Percentiles rank a stretch among this genome's conserved stretches.
Evolutionary conservation across 2,113 vertebrate genomes (phyloP).

Genomic region (Mastomys coucha): DNA sequence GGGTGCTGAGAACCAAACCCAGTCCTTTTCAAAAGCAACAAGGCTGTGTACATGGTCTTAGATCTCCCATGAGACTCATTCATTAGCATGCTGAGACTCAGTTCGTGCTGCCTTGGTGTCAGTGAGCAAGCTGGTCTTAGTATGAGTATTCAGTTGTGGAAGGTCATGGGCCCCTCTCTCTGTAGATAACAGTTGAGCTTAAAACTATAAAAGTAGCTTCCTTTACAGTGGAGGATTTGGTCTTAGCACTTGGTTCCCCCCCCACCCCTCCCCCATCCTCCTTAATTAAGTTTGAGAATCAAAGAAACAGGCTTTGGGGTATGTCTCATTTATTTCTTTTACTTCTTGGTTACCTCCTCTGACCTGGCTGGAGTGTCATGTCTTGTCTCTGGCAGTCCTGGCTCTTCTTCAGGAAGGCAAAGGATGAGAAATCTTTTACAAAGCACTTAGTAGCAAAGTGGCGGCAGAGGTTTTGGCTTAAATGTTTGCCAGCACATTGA

Average conservation of each 20-base stretch:
- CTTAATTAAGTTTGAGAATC: neutral
- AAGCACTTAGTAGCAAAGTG: constrained; percentile 41
- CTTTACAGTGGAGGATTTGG: neutral
- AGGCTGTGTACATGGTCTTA: neutral
- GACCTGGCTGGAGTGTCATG: neutral
- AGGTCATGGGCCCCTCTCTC: neutral
- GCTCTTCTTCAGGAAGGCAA: constrained; percentile 20
- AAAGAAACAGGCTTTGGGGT: neutral
- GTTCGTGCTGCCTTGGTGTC: neutral
- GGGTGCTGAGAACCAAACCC: neutral
- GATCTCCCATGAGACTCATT: neutral
- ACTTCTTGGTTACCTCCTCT: constrained; percentile 31
- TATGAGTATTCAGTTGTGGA: constrained; percentile 27
- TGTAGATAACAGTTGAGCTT: constrained; percentile 8
- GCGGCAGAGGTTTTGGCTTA: constrained; percentile 46
- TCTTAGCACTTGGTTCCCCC: neutral
- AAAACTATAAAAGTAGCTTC: constrained; percentile 21
- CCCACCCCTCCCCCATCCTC: no score
- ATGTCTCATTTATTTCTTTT: constrained; percentile 49
- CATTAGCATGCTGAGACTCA: neutral
- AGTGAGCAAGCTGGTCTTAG: neutral
- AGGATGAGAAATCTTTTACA: constrained; percentile 43
- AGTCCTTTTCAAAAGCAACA: neutral
- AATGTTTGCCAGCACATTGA: constrained; percentile 38
- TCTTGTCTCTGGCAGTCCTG: constrained; percentile 35